These are phyloP conservation scores for Zelostemma sp. DNA, from an alignment of 1,140 invertebrate species.

Conservation along the genomic window DNA sequence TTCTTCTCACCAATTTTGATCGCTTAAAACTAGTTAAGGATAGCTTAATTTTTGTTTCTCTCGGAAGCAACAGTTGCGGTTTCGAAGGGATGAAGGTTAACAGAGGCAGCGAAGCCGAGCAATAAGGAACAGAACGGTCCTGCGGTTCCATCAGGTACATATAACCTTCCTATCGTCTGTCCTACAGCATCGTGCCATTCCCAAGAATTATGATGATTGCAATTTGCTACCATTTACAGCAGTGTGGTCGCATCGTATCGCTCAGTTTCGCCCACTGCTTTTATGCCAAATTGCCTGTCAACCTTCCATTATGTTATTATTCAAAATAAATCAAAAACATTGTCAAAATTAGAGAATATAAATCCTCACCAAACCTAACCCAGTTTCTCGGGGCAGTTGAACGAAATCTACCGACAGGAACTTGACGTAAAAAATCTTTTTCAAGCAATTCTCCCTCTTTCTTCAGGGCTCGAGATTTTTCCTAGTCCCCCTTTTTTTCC, in stretches of 20 bases:
- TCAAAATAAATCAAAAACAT: no score
- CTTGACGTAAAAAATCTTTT: no score
- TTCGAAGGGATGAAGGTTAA: constrained; percentile 13
- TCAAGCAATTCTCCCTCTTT: no score
- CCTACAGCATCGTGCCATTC: constrained; percentile 40
- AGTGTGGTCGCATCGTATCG: constrained; percentile 47
- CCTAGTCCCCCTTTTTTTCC: no score
- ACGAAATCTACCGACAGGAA: no score
- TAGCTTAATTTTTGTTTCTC: constrained; percentile 42
- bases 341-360: no score
- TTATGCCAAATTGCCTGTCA: neutral
- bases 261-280: constrained; percentile 3
- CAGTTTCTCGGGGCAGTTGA: no score
- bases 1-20: neutral
- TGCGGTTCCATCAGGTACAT: constrained; percentile 51
- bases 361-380: no score
- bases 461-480: no score
- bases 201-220: constrained; percentile 63
- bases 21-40: constrained; percentile 30
- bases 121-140: constrained; percentile 66
- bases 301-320: neutral
- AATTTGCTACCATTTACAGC: constrained; percentile 62
- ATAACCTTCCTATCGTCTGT: constrained; percentile 11
- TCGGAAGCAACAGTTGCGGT: constrained; percentile 34
- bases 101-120: constrained; percentile 47